Evolutionary conservation across 2,113 vertebrate species (phyloP), one percentile per base, ranked within the genome.

Genomic region (Pandion haliaetus): DNA sequence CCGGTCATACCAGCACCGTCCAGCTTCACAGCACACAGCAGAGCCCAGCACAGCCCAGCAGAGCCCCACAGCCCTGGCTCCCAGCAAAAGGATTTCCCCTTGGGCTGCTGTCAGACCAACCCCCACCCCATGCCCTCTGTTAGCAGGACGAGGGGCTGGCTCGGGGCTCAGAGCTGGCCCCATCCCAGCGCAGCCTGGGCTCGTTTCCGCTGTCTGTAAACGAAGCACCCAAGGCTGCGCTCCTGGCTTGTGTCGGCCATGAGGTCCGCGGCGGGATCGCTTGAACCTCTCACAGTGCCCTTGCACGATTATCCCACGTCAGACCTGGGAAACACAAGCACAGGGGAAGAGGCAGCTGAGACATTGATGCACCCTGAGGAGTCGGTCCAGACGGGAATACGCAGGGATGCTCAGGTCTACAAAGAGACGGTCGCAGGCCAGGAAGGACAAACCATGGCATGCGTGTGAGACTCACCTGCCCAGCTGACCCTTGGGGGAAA

Each of bases 161-260:
- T n/a, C 6, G 1, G 49, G 50, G 89, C 73, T 72, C 58, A 17
- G 65, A 5, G 25, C 8, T 4, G 69, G 59, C 38, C 38, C 50
- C 47, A 34, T 12, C 28, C 47, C 42, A 10, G 32, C 4, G 1
- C 12, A 12, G 38, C 62, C 12, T 25, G 16, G 62, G 13, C 21
- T 71, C 8, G 0, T 23, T 63, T 44, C 59, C 59, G 31, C 21
- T 0, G 1, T 4, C 67, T 5, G 1, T 17, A 42, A 78, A 49
- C 1, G 1, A 32, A 47, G 77, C 0, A 0, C 14, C 86, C 10
- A 3, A 26, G 15, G 59, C 61, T 66, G 66, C 1, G 1, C 14
- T 44, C 36, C 50, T 12, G 38, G 36, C 45, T 40, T 5, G 4
- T 24, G 66, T 3, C 6, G 1, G 40, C 58, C 8, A 0, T 8